phyloP scores from a whole-genome alignment of 1,140 invertebrate genomes.

The Drosophila subobscura region DNA sequence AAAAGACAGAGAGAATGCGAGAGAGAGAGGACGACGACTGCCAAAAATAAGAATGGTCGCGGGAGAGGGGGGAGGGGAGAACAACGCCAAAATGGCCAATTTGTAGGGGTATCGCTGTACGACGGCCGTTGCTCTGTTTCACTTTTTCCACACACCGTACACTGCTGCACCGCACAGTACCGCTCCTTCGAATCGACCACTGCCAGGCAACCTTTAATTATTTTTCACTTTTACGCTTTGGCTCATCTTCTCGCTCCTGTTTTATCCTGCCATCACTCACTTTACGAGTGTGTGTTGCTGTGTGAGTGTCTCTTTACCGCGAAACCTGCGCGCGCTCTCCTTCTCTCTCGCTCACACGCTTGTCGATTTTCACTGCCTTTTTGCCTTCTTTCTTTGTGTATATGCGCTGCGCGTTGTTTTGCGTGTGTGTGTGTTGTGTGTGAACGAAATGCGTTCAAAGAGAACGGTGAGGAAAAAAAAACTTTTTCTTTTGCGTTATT shows the following conservation, averaged over 20 bases:
- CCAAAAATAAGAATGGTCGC: constrained; percentile 32
- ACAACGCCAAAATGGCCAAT: constrained; percentile 26
- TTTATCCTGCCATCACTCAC: constrained; percentile 68
- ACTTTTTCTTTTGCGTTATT: constrained; percentile 38
- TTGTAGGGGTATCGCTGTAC: constrained; percentile 25
- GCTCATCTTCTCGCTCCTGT: constrained; percentile 69
- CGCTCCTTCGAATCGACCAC: constrained; percentile 11
- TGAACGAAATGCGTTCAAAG: constrained; percentile 73
- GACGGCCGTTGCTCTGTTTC: background rate
- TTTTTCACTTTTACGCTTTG: constrained; percentile 72
- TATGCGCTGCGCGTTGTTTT: constrained; percentile 46
- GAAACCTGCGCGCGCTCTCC: constrained; percentile 28
- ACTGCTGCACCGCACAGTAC: too few species aligned
- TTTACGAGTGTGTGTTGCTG: constrained; percentile 43
- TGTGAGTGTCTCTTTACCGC: constrained; percentile 9
- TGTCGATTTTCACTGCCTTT: constrained; percentile 58
- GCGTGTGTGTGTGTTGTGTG: constrained; percentile 43
- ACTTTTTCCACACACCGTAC: too few species aligned
- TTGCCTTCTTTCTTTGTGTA: constrained; percentile 57
- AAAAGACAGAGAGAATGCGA: constrained; percentile 19
- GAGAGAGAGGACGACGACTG: constrained; percentile 26
- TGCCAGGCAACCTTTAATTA: constrained; percentile 68
- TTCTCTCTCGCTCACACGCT: constrained; percentile 10
- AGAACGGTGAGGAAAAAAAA: constrained; percentile 72
- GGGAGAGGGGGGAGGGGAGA: constrained; percentile 13